Evolutionary conservation across 2,888 invertebrate species (phyloP).

Genomic region (Opisthograptis luteolata): DNA sequence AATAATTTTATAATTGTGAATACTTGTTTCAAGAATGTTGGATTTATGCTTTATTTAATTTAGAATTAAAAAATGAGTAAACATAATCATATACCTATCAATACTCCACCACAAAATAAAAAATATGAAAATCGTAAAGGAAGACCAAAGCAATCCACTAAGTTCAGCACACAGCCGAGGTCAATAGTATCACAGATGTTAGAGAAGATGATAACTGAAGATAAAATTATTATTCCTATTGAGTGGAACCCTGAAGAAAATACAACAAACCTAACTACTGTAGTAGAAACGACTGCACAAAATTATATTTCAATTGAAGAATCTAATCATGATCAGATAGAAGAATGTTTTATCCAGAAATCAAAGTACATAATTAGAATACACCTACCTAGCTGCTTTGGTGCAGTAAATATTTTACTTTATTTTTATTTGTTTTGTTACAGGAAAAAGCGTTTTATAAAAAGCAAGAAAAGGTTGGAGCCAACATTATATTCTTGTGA

Average conservation of each 20-base stretch:
- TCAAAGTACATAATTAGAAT: too few species aligned
- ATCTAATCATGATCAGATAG: neutral
- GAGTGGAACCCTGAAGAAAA: neutral
- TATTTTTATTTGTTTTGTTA: slow-evolving; percentile 38
- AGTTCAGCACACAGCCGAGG: slow-evolving; percentile 63
- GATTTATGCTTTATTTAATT: neutral
- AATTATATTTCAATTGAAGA: neutral
- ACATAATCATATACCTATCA: slow-evolving; percentile 52
- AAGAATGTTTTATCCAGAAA: neutral
- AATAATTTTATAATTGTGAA: too few species aligned
- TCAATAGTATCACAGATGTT: slow-evolving; percentile 67
- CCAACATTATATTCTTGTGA: slow-evolving; percentile 78
- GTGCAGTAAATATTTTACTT: too few species aligned
- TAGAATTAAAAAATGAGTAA: slow-evolving; percentile 41
- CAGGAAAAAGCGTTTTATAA: slow-evolving; percentile 31
- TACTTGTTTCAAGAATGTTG: too few species aligned
- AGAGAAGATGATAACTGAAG: slow-evolving; percentile 41
- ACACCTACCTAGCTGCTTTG: too few species aligned
- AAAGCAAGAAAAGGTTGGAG: slow-evolving; percentile 66
- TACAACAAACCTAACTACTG: too few species aligned
- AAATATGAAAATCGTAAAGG: slow-evolving; percentile 55
- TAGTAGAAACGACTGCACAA: neutral
- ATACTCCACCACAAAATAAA: slow-evolving; percentile 12
- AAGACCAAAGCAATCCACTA: slow-evolving; percentile 56
- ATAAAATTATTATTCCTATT: slow-evolving; percentile 19